A percentile compares a stretch with the other conserved stretches of the same genome.
Conservation (phyloP, 2,888 invertebrate species). For the Scaptomyza reducta region DNA sequence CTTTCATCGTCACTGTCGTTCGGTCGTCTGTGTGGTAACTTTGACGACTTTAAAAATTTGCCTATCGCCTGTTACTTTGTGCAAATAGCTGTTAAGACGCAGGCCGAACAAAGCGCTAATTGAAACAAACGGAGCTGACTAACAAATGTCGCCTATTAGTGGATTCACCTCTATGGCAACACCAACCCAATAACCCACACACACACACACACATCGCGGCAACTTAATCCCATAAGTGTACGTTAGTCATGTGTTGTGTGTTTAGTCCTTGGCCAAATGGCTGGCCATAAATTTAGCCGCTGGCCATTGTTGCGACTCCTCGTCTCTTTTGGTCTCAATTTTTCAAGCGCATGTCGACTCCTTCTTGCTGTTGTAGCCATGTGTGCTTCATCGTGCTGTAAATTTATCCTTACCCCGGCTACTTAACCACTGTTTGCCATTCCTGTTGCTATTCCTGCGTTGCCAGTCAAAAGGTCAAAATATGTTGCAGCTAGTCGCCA, state of each 20-base stretch:
- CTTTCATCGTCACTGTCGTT: constrained; percentile 43
- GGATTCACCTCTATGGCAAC: constrained; percentile 36
- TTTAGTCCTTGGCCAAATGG: constrained; percentile 71
- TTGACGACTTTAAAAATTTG: constrained; percentile 74
- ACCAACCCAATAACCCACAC: not conserved
- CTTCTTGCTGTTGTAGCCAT: constrained; percentile 53
- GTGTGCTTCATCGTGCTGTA: constrained; percentile 44
- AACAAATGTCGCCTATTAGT: constrained; percentile 42
- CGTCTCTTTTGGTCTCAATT: constrained; percentile 64
- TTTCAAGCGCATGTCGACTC: constrained; percentile 68
- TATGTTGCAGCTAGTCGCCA: constrained; percentile 55
- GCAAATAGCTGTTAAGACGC: constrained; percentile 70
- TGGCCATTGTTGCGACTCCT: constrained; percentile 59
- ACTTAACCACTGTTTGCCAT: constrained; percentile 11
- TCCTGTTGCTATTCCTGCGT: constrained; percentile 2
- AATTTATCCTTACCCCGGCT: constrained; percentile 29
- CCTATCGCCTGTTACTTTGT: constrained; percentile 60
- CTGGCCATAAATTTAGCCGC: constrained; percentile 72
- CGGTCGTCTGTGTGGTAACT: constrained; percentile 61
- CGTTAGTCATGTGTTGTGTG: constrained; percentile 70
- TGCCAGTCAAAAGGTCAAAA: constrained; percentile 64
- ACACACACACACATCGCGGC: constrained; percentile 5
- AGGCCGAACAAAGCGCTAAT: constrained; percentile 61
- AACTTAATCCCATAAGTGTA: constrained; percentile 79
- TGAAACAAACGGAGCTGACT: constrained; percentile 69